Conservation (phyloP, 2,113 vertebrate species). For the Willisornis vidua region DNA sequence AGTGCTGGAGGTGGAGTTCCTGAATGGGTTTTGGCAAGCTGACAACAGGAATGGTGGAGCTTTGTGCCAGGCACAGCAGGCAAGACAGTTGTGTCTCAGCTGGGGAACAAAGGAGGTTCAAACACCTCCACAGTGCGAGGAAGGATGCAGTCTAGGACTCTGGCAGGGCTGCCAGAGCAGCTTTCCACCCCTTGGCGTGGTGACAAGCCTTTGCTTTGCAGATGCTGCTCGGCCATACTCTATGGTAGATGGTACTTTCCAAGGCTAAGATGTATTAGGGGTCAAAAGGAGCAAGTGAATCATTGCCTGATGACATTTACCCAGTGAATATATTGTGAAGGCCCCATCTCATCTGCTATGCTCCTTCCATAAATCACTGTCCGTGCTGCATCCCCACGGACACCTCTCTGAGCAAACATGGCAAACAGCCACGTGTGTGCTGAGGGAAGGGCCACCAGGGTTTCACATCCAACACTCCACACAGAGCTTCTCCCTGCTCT, state of each 20-base stretch:
- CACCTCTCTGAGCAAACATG: neutral
- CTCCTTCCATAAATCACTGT: conserved; percentile 40
- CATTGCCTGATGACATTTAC: conserved; percentile 34
- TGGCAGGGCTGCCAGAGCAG: neutral
- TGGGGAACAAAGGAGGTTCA: neutral
- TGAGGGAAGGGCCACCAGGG: accelerated
- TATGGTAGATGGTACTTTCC: neutral
- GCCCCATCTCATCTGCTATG: conserved; percentile 15
- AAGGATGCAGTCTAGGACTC: neutral
- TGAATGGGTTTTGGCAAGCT: neutral
- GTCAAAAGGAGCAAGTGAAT: conserved; percentile 33
- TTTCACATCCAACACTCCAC: accelerated
- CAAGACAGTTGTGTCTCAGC: neutral
- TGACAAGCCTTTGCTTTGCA: neutral
- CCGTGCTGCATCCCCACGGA: accelerated
- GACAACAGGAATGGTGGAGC: neutral
- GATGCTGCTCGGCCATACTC: neutral
- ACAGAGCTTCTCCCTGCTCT: neutral
- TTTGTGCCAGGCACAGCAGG: neutral
- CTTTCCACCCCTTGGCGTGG: neutral
- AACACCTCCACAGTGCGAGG: neutral
- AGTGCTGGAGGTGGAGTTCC: neutral
- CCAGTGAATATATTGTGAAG: neutral
- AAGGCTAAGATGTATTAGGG: neutral
- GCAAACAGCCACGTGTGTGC: accelerated